These are phyloP conservation scores for Hymenopus coronatus DNA, from an alignment of 2,888 invertebrate species.

Conservation along the genomic window DNA sequence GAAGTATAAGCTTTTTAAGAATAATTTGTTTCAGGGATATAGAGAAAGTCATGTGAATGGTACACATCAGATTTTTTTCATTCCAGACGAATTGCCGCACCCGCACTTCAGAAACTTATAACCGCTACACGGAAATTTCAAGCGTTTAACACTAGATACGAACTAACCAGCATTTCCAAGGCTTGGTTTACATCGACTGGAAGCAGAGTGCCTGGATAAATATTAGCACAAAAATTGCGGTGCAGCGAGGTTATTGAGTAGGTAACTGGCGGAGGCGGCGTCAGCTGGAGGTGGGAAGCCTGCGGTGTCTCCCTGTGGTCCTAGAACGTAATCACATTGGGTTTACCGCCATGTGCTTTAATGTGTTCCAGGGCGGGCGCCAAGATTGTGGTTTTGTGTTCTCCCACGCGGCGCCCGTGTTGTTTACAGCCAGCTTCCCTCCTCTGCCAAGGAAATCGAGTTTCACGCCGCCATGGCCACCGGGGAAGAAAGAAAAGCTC, in stretches of 20 bases:
- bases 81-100: too few relatives aligned
- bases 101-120: too few relatives aligned
- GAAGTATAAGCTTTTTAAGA: too few relatives aligned
- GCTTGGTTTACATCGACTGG: not conserved
- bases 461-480: not conserved
- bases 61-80: too few relatives aligned
- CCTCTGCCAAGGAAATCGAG: constrained; percentile 16
- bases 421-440: not conserved
- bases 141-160: too few relatives aligned
- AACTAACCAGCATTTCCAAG: too few relatives aligned
- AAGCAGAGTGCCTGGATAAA: not conserved
- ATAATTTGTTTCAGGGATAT: too few relatives aligned
- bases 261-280: not conserved
- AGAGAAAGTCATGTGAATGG: too few relatives aligned
- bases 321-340: constrained; percentile 4
- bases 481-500: not conserved
- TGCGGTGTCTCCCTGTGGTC: not conserved
- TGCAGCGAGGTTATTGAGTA: not conserved
- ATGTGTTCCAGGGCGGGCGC: constrained; percentile 9
- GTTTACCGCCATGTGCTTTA: constrained; percentile 20
- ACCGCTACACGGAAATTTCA: too few relatives aligned
- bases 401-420: not conserved
- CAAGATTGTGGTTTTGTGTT: constrained; percentile 17
- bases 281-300: not conserved
- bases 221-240: not conserved